phyloP scores from a whole-genome alignment of 2,888 invertebrate species.

The Drosophila bunnanda region DNA sequence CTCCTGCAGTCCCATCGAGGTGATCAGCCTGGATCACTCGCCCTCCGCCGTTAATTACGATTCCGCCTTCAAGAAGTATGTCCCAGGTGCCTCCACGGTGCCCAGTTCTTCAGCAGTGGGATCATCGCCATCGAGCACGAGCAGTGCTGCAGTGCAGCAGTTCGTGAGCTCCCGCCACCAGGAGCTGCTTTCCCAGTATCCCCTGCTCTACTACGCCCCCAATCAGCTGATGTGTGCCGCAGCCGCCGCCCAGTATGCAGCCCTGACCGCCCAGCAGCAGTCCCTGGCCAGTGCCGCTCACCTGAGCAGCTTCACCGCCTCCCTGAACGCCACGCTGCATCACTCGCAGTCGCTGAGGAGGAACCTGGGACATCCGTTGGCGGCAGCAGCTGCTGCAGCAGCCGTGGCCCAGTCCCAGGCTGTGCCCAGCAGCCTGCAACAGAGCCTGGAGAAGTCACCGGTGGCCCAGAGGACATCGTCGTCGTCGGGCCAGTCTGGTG shows the following conservation, averaged over 20 bases:
- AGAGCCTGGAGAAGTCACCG: constrained; percentile 73
- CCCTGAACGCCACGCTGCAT: constrained; percentile 79
- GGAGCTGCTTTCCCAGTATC: constrained; percentile 91
- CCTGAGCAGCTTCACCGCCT: constrained; percentile 82
- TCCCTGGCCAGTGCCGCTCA: constrained; percentile 80
- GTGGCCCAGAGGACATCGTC: constrained; percentile 39
- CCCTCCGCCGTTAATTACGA: constrained; percentile 87
- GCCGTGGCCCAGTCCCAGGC: constrained; percentile 74
- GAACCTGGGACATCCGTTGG: constrained; percentile 84
- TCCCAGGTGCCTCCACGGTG: constrained; percentile 87
- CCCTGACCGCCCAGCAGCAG: constrained; percentile 83
- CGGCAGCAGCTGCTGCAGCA: constrained; percentile 81
- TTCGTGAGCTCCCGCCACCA: constrained; percentile 86
- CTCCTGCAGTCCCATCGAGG: constrained; percentile 83
- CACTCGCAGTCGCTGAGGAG: constrained; percentile 81
- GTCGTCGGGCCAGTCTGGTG: constrained; percentile 1
- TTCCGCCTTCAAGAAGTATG: constrained; percentile 94
- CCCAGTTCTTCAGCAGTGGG: constrained; percentile 56
- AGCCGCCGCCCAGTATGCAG: constrained; percentile 86
- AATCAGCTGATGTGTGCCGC: constrained; percentile 88
- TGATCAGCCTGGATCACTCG: constrained; percentile 74
- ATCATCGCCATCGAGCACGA: constrained; percentile 79
- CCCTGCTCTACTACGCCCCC: constrained; percentile 89
- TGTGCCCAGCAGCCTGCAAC: constrained; percentile 47
- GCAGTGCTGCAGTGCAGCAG: constrained; percentile 82